These are phyloP conservation scores for Oeneis ivallda DNA, from an alignment of 2,888 invertebrate genomes.

Conservation along the genomic window DNA sequence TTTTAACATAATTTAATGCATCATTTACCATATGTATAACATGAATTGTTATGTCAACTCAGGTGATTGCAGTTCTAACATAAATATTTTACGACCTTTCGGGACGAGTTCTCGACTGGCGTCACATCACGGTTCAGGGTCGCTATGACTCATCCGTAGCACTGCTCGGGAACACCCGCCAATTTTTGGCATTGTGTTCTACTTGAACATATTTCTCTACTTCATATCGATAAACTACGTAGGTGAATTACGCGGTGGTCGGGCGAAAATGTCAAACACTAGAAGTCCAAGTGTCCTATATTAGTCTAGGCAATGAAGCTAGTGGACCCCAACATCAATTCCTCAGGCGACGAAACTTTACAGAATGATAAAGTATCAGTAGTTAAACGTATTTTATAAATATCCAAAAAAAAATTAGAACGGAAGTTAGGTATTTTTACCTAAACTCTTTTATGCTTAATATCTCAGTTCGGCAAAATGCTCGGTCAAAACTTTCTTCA, in stretches of 20 bases:
- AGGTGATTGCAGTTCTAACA: not conserved
- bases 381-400: too few species aligned
- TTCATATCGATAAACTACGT: constrained; percentile 1
- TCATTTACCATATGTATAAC: not conserved
- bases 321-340: too few species aligned
- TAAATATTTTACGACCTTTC: constrained; percentile 38
- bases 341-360: too few species aligned
- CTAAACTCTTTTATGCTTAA: too few species aligned
- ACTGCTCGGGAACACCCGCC: constrained; percentile 69
- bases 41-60: not conserved
- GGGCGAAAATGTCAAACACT: too few species aligned
- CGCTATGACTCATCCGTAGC: constrained; percentile 63
- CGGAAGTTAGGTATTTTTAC: too few species aligned
- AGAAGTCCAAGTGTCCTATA: too few species aligned
- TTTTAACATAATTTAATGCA: not conserved
- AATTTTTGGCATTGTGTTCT: constrained; percentile 60
- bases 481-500: too few species aligned
- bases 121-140: constrained; percentile 63
- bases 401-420: too few species aligned
- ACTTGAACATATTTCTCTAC: constrained; percentile 29
- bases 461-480: too few species aligned
- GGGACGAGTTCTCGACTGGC: constrained; percentile 51
- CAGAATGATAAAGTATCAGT: too few species aligned
- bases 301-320: too few species aligned
- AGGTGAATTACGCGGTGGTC: not conserved